A percentile compares a stretch with the other conserved stretches of the same genome.
phyloP scores from a whole-genome alignment of 2,888 invertebrate genomes.

The Ophraella communa region DNA sequence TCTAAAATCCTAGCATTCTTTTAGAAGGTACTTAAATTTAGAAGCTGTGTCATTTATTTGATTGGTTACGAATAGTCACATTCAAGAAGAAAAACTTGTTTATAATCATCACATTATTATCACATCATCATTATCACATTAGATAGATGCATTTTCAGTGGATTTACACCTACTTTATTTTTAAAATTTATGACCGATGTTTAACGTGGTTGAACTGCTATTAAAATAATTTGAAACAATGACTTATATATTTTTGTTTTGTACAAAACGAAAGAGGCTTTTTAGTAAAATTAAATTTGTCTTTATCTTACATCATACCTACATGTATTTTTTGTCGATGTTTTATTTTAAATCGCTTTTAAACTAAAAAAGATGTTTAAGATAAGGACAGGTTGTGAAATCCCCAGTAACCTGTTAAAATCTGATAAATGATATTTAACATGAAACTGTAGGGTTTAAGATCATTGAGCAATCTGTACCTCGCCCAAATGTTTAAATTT shows the following conservation, averaged over 20 bases:
- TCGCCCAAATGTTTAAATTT: too few species aligned
- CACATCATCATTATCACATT: constrained; percentile 22
- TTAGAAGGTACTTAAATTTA: background rate
- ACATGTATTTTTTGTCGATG: too few species aligned
- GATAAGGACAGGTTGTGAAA: too few species aligned
- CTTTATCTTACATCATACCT: background rate
- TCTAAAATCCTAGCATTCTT: too few species aligned
- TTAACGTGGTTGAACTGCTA: background rate
- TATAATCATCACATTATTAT: constrained; percentile 16
- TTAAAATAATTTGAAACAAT: constrained; percentile 15
- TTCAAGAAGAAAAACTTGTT: background rate
- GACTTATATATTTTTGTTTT: constrained; percentile 11
- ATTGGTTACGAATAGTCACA: background rate
- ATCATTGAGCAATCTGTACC: too few species aligned
- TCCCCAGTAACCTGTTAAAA: too few species aligned
- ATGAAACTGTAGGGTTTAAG: too few species aligned
- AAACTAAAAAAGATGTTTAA: too few species aligned
- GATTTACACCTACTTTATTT: background rate
- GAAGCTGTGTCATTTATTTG: background rate
- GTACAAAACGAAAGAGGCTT: background rate
- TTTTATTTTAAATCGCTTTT: background rate
- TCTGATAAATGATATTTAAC: too few species aligned
- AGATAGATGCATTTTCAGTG: background rate
- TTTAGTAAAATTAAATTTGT: background rate
- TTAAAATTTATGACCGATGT: background rate